phyloP scores from a whole-genome alignment of 1,140 invertebrate species.

The Thereuonema tuberculata region DNA sequence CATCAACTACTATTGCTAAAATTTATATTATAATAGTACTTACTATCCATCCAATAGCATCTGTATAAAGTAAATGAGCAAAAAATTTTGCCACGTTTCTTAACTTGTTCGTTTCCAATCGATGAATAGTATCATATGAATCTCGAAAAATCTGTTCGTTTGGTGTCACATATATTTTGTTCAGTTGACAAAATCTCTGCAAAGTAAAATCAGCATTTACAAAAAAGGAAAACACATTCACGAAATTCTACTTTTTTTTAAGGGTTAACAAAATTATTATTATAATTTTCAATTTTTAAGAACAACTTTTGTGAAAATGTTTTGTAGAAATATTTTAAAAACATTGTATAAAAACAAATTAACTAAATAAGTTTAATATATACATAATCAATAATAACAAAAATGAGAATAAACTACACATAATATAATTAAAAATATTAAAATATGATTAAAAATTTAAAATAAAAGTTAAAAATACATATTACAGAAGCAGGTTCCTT shows the following conservation, averaged over 20 bases:
- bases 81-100: constrained; percentile 98
- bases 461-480: too few relatives aligned
- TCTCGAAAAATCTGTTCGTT: constrained; percentile 94
- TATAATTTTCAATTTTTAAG: too few relatives aligned
- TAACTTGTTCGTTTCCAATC: constrained; percentile 90
- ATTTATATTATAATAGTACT: constrained; percentile 15
- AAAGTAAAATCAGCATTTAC: constrained; percentile 17
- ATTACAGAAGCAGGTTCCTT: too few relatives aligned
- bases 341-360: too few relatives aligned
- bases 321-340: too few relatives aligned
- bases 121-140: constrained; percentile 80
- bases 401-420: too few relatives aligned
- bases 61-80: constrained; percentile 88
- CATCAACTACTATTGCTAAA: neutral
- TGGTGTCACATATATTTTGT: constrained; percentile 74
- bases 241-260: neutral
- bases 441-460: too few relatives aligned
- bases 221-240: constrained; percentile 7
- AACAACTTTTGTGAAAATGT: too few relatives aligned
- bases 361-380: too few relatives aligned
- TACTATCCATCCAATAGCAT: constrained; percentile 87
- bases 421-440: too few relatives aligned
- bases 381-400: too few relatives aligned
- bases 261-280: too few relatives aligned
- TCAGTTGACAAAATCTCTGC: constrained; percentile 82